Percentiles rank a stretch among this genome's conserved stretches.
These are phyloP conservation scores for Crypturellus undulatus DNA, from an alignment of 2,113 vertebrate species.

Conservation along the genomic window DNA sequence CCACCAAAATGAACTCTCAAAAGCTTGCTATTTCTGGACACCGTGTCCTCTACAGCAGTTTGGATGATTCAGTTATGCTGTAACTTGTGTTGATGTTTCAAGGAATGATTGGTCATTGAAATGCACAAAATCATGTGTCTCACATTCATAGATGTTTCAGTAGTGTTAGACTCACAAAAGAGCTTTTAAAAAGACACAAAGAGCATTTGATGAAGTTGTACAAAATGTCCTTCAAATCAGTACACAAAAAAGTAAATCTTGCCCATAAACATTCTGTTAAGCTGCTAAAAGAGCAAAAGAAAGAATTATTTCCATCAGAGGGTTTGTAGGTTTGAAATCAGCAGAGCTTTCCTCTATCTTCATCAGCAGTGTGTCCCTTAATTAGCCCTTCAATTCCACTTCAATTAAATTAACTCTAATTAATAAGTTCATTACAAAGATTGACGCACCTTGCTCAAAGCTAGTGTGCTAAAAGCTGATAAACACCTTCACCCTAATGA, in stretches of 20 bases:
- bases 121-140: not conserved
- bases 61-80: not conserved
- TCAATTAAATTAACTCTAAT: constrained; percentile 99
- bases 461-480: constrained; percentile 95
- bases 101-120: not conserved
- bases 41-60: fast-evolving
- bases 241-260: constrained; percentile 52
- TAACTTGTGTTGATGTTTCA: not conserved
- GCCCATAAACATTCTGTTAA: constrained; percentile 63
- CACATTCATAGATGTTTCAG: not conserved
- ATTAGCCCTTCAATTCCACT: constrained; percentile 92
- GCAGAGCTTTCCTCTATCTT: constrained; percentile 78
- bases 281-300: constrained; percentile 50
- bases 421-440: constrained; percentile 94
- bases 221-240: constrained; percentile 68
- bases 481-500: constrained; percentile 99
- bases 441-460: constrained; percentile 90
- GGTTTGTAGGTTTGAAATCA: constrained; percentile 76
- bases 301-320: constrained; percentile 70
- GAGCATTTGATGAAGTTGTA: not conserved
- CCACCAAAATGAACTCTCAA: not conserved
- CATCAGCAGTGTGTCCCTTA: constrained; percentile 87
- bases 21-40: not conserved
- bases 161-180: not conserved
- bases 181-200: not conserved